Percentiles rank a stretch among this genome's conserved stretches.
Evolutionary conservation across 2,113 vertebrate genomes (phyloP).

Genomic region (Paraplagusia blochii): DNA sequence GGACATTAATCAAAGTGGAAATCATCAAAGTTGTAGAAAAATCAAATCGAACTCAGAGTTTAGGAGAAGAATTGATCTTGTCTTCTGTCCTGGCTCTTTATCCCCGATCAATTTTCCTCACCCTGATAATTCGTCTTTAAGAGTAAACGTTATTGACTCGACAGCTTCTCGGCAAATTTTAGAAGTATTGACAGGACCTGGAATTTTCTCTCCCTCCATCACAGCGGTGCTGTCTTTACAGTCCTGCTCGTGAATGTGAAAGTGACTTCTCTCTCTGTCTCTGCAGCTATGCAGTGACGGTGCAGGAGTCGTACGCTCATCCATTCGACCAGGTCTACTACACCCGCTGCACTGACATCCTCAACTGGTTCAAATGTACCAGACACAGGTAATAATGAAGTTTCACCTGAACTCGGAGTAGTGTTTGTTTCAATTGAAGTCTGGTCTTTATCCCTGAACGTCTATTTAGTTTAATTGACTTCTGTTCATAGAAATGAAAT

Average conservation of each 20-base stretch:
- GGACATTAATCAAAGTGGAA: not conserved
- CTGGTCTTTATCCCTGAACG: too few species aligned
- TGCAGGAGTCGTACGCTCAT: conserved; percentile 91
- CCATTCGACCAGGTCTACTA: conserved; percentile 96
- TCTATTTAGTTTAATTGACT: too few species aligned
- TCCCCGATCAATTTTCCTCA: not conserved
- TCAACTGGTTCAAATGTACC: conserved; percentile 97
- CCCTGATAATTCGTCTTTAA: not conserved
- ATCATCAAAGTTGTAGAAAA: not conserved
- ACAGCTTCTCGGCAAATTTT: not conserved
- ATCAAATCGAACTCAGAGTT: not conserved
- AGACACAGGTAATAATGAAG: conserved; percentile 79
- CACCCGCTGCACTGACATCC: conserved; percentile 92
- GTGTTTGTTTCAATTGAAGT: not conserved
- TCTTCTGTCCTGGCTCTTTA: not conserved
- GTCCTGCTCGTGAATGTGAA: not conserved
- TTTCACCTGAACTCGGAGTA: not conserved
- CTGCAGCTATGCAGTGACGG: conserved; percentile 87
- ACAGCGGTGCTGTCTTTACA: not conserved
- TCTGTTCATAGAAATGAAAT: too few species aligned
- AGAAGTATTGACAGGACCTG: not conserved
- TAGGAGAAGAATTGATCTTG: not conserved
- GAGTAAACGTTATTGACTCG: not conserved
- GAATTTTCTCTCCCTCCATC: not conserved
- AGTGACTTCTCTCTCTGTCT: not conserved